Conservation (phyloP, 2,113 vertebrate species). For the Mesembrinibis cayennensis region DNA sequence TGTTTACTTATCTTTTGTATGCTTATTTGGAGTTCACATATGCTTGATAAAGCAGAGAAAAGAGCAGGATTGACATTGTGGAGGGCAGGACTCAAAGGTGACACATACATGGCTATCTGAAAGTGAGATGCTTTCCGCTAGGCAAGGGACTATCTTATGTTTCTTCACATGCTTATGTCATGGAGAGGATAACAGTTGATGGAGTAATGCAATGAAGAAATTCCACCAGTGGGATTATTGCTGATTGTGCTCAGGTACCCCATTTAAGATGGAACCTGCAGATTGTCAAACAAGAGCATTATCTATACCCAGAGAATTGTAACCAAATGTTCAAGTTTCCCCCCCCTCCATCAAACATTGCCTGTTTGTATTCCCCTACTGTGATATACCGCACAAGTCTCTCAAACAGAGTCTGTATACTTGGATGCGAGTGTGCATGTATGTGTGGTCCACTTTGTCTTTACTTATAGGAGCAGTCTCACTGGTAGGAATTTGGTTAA, state of each 20-base stretch:
- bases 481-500: neutral
- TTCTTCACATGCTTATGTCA: neutral
- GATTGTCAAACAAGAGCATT: neutral
- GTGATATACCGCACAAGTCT: neutral
- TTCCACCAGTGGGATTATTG: neutral
- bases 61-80: neutral
- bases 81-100: neutral
- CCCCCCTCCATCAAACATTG: accelerated
- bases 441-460: neutral
- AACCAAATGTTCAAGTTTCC: neutral
- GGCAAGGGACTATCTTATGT: neutral
- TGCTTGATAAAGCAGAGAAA: neutral
- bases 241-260: neutral
- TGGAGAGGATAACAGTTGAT: neutral
- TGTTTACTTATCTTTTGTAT: neutral
- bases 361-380: neutral
- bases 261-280: neutral
- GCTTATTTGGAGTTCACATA: neutral
- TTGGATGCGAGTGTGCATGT: neutral
- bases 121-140: neutral
- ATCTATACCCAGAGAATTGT: neutral
- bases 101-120: accelerated
- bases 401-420: neutral
- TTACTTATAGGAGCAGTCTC: neutral
- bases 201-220: neutral